Conservation (phyloP, 2,113 vertebrate species). For the Lagenorhynchus albirostris region DNA sequence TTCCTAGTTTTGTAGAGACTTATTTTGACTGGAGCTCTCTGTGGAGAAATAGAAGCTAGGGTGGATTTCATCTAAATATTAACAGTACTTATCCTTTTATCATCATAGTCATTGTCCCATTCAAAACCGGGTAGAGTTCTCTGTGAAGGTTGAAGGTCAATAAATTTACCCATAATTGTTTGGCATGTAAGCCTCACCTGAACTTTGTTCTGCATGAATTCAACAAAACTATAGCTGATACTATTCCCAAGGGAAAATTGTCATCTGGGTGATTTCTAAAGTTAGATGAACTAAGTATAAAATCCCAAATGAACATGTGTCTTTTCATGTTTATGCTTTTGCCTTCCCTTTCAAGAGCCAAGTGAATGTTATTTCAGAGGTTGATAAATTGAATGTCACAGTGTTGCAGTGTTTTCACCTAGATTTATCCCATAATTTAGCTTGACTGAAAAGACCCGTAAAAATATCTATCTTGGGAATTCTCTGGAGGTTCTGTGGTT, state of each 20-base stretch:
- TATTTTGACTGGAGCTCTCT: neutral
- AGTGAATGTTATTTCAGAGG: neutral
- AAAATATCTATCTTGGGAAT: neutral
- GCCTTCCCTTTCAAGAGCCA: neutral
- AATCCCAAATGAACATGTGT: neutral
- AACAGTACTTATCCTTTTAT: neutral
- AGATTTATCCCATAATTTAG: neutral
- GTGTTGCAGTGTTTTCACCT: neutral
- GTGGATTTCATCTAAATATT: neutral
- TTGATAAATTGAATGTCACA: neutral
- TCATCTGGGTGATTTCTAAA: neutral
- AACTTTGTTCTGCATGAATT: neutral
- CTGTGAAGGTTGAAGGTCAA: neutral
- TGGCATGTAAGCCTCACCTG: neutral
- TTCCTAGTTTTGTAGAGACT: neutral
- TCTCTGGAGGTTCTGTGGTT: no score
- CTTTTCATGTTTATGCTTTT: neutral
- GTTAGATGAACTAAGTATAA: neutral
- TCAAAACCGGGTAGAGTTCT: neutral
- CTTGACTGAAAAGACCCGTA: neutral
- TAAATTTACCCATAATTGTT: neutral
- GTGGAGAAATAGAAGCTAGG: neutral
- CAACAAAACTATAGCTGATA: neutral
- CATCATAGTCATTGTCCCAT: neutral
- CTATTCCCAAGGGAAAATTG: neutral